These are phyloP conservation scores for Ctenochaetus hawaiiensis DNA, from an alignment of 2,797 vertebrate species.

Conservation along the genomic window DNA sequence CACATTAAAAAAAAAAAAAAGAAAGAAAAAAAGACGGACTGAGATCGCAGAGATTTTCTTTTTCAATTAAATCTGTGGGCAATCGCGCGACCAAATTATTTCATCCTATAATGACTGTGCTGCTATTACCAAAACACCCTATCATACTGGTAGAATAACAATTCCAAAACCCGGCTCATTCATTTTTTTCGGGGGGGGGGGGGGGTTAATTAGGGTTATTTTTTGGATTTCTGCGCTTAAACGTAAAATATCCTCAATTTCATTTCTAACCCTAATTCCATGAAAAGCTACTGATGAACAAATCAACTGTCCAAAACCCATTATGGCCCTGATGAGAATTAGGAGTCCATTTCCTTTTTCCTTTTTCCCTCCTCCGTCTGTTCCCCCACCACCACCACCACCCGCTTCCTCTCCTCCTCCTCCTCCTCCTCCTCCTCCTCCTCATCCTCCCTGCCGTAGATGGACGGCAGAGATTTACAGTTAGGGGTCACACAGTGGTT, in stretches of 20 bases:
- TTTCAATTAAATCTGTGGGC: constrained; percentile 60
- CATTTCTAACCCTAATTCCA: constrained; percentile 44
- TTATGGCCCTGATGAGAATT: constrained; percentile 70
- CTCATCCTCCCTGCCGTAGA: constrained; percentile 55
- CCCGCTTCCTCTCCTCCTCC: background rate
- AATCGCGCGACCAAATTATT: constrained; percentile 36
- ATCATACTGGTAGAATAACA: constrained; percentile 18
- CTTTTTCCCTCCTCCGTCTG: constrained; percentile 3
- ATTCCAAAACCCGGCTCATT: constrained; percentile 26
- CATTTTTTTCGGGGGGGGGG: background rate
- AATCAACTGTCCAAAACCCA: constrained; percentile 63
- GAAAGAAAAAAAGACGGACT: constrained; percentile 3
- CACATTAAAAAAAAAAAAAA: constrained; percentile 38
- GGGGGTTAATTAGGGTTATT: constrained; percentile 52
- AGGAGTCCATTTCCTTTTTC: constrained; percentile 59
- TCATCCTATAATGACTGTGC: constrained; percentile 23
- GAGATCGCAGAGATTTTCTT: constrained; percentile 44
- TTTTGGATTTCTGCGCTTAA: constrained; percentile 29
- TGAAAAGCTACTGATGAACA: constrained; percentile 47
- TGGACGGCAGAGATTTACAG: constrained; percentile 81
- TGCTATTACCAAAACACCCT: constrained; percentile 13
- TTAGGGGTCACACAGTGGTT: constrained; percentile 76
- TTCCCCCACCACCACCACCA: constrained; percentile 9
- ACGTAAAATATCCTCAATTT: constrained; percentile 46
- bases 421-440: constrained; percentile 16